Evolutionary conservation across 2,888 invertebrate species (phyloP).

Genomic region (Parasteatoda lunata): DNA sequence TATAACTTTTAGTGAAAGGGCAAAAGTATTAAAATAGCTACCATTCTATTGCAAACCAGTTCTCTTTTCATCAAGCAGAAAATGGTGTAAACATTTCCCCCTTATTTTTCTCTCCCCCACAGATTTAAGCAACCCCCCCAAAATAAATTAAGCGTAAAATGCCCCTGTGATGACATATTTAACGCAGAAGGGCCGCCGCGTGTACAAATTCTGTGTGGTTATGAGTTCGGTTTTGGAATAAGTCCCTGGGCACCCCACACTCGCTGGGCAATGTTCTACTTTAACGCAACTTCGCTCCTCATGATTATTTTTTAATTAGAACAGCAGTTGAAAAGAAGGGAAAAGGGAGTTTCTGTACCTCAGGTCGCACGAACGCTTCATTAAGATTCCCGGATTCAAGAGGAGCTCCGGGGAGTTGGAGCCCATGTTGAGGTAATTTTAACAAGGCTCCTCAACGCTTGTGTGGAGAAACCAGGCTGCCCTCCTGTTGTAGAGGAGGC

Average conservation of each 20-base stretch:
- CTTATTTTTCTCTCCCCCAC: neutral
- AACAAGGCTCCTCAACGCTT: neutral
- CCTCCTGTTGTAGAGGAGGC: neutral
- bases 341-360: neutral
- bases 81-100: neutral
- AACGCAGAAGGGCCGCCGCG: conserved; percentile 1
- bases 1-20: neutral
- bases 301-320: neutral
- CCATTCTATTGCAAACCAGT: neutral
- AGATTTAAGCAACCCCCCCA: neutral
- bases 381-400: neutral
- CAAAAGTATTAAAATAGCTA: neutral
- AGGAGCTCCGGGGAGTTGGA: neutral
- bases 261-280: neutral
- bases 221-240: neutral
- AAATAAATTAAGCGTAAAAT: conserved; percentile 31
- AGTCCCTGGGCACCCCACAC: neutral
- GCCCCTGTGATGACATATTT: conserved; percentile 36
- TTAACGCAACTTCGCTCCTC: neutral
- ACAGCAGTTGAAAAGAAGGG: neutral
- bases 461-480: neutral
- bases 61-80: neutral
- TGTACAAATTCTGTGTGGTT: neutral
- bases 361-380: neutral
- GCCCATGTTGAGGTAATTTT: neutral